A percentile compares a stretch with the other conserved stretches of the same genome.
These are phyloP conservation scores for Arenaria interpres DNA, from an alignment of 2,113 vertebrate genomes.

Conservation along the genomic window DNA sequence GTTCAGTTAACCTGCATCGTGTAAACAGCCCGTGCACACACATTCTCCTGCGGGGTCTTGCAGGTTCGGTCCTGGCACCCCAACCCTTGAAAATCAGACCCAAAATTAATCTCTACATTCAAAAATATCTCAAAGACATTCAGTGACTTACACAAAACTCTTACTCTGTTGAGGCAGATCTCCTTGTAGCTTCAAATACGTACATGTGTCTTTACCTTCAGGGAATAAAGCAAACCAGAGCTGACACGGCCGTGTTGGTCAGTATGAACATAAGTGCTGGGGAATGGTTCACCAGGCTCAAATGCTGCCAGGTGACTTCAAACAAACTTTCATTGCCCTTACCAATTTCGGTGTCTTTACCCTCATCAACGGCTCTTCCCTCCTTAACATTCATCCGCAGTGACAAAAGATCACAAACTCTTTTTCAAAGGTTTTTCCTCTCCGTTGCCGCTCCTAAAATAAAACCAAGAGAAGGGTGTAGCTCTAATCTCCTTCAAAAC, in stretches of 20 bases:
- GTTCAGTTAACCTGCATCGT: not conserved
- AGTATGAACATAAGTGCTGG: not conserved
- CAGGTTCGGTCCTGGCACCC: not conserved
- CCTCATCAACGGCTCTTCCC: not conserved
- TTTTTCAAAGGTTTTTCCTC: not conserved
- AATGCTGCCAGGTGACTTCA: not conserved
- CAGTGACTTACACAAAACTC: not conserved
- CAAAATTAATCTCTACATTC: not conserved
- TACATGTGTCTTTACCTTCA: not conserved
- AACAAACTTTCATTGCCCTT: not conserved
- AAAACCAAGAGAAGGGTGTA: not conserved
- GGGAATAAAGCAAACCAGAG: not conserved
- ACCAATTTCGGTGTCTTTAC: not conserved
- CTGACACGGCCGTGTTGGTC: fast-evolving
- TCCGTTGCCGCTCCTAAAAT: not conserved
- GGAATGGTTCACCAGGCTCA: not conserved
- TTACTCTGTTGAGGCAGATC: not conserved
- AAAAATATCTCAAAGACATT: not conserved
- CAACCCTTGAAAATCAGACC: not conserved
- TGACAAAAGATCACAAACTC: not conserved
- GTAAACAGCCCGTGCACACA: not conserved
- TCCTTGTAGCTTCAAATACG: not conserved
- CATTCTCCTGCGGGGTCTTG: not conserved
- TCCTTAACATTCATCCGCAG: not conserved
- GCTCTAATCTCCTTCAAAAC: not conserved